A percentile compares a stretch with the other conserved stretches of the same genome.
Evolutionary conservation across 23 tunicate genomes (phyloP).

Genomic region (Diplosoma virens): DNA sequence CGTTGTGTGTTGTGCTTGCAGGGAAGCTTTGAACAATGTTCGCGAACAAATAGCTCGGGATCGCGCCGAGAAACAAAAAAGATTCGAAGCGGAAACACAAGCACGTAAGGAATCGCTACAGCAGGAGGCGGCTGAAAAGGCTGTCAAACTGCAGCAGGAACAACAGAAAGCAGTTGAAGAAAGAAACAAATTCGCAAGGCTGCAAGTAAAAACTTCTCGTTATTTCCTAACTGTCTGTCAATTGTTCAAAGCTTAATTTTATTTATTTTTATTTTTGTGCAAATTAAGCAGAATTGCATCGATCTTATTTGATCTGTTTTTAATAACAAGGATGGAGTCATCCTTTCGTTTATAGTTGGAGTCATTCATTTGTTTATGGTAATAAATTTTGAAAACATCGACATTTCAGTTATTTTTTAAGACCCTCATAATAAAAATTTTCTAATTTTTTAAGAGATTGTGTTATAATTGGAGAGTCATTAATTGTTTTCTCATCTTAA

Average conservation of each 20-base stretch:
- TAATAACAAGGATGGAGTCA: not conserved
- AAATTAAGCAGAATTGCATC: not conserved
- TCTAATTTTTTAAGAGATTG: not conserved
- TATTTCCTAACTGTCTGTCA: not conserved
- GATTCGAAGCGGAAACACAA: conserved; percentile 16
- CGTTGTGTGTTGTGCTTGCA: too few species aligned
- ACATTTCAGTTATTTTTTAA: too few species aligned
- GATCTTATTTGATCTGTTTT: not conserved
- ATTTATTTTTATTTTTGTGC: not conserved
- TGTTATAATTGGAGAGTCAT: too few species aligned
- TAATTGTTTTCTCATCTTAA: too few species aligned
- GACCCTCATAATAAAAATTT: too few species aligned
- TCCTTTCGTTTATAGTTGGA: too few species aligned
- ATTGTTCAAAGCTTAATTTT: not conserved
- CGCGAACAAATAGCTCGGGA: conserved; percentile 53
- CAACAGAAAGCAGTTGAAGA: not conserved
- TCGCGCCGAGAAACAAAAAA: conserved; percentile 22
- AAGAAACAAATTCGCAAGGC: conserved; percentile 20
- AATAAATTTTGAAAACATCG: too few species aligned
- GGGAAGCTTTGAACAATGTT: conserved; percentile 50
- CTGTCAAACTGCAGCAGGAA: conserved; percentile 7
- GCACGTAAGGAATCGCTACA: conserved; percentile 4
- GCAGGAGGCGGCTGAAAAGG: not conserved
- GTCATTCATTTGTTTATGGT: too few species aligned
- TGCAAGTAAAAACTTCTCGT: conserved; percentile 48